Base-by-base conservation (phyloP, 2,113 vertebrate species). In the Leptobrachium leishanense region DNA sequence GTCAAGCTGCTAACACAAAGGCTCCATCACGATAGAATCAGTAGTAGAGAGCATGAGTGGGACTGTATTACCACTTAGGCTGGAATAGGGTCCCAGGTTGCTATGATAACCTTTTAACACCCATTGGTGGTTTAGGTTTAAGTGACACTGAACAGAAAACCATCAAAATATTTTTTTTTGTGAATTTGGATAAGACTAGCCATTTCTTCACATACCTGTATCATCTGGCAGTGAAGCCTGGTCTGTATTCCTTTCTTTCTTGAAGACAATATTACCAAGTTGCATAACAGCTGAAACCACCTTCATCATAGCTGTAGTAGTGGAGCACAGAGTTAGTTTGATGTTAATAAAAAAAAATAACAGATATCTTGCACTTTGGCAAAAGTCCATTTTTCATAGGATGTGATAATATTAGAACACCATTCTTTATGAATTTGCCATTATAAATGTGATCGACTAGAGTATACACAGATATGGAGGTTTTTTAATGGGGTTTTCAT, bases 211-310 rank as follows among this genome's bases (percentile, higher is more conserved):
- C 11, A 44, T 91, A 98, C 96, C 96, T 44, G 96, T 97, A 81
- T 98, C 94, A n/a, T 99, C 97, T 0, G 95, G 96, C 97, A 99
- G 96, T 62, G 95, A 95, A 0, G 97, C 97, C 86, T 99, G 97
- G 86, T 98, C 97, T 9, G 94, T 98, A 87, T 95, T 98, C 83
- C 96, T 94, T 82, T 99, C 97, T 83, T 96, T 98, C 87, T 98
- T 97, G 90, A 99, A 97, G 85, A 93, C 93, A 7, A 98, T 92
- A 74, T 99, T 98, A 2, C 97, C 97, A 13, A 99, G 91, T 70
- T 98, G 96, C 1, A 99, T 92, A 69, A 99, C 96, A 0, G 95
- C 95, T 1, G 97, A 99, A 39, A 97, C 95, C 0, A 98, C 94
- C 84, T 88, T 98, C 86, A 99, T 43, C 83, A 98, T 92, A 43